Evolutionary conservation across 2,888 invertebrate genomes (phyloP), one percentile per base, ranked within the genome.

Genomic region (Noctua fimbriata): DNA sequence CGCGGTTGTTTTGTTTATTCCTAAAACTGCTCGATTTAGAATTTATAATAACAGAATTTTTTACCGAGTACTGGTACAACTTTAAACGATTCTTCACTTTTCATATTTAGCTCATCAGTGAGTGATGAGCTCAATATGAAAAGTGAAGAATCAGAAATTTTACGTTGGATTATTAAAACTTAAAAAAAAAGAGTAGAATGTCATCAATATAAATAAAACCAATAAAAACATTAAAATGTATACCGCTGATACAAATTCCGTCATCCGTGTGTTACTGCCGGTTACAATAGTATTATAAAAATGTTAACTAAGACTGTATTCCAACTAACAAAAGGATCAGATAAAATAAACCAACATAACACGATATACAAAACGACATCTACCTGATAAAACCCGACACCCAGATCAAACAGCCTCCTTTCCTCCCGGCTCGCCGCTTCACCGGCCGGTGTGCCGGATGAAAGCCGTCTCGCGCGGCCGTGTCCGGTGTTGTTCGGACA

Each of bases 401-500:
- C 55, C 55, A 70, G 66, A 75, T 80, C 75, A 67, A 73, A 60
- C 66, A 55, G 63, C 55, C 16, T 69, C 14, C 55, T 36, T 41
- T 24, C 9, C 12, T 65, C 36, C 18, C 67, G 70, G 24, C 66
- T 73, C 52, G 44, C 44, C 60, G 71, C 14, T n/a, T 32, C 58
- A 10, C 60, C 52, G 60, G 44, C 69, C 32, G 49, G 49, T 24
- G 49, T 21, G 65, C 63, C 73, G 72, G 69, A 63, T 73, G 79
- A 67, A n/a, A 79, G 85, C 69, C 79, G 60, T 75, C 75, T 75
- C 41, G 67, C 73, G 3, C 73, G 3, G 71, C 41, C 67, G 44
- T 32, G 78, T 76, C 84, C 82, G 79, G 71, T 4, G 18, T 28
- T 16, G 69, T 28, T 14, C 77, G 49, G 80, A 58, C 79, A 60